Percentiles rank a stretch among this genome's conserved stretches.
These are phyloP conservation scores for Penaeus japonicus DNA, from an alignment of 1,140 invertebrate genomes.

Conservation along the genomic window DNA sequence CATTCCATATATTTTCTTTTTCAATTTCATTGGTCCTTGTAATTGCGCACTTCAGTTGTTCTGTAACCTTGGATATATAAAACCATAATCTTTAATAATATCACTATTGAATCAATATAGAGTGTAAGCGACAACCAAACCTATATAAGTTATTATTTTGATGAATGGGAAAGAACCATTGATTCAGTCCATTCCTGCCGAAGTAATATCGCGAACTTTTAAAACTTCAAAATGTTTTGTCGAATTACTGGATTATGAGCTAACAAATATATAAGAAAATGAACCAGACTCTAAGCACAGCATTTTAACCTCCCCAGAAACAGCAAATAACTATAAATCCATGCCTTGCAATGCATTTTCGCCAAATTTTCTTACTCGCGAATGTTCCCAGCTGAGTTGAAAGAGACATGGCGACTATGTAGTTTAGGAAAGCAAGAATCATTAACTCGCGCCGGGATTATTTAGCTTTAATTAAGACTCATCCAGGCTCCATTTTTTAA, in stretches of 20 bases:
- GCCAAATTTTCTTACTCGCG: background rate
- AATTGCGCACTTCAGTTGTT: too few species aligned
- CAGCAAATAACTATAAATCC: background rate
- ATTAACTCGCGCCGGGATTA: background rate
- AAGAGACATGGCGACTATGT: slow-evolving; percentile 42
- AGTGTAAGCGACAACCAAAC: too few species aligned
- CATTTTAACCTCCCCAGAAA: background rate
- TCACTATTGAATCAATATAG: too few species aligned
- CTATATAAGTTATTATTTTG: background rate
- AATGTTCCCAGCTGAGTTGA: slow-evolving; percentile 34
- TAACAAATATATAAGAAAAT: too few species aligned
- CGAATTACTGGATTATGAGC: too few species aligned
- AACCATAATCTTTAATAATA: too few species aligned
- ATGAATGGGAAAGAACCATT: background rate
- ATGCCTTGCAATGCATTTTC: too few species aligned
- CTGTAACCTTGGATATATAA: too few species aligned
- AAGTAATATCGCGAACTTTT: slow-evolving; percentile 19
- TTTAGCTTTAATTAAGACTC: background rate
- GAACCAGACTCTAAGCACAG: too few species aligned
- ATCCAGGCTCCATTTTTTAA: background rate
- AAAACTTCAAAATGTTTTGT: background rate
- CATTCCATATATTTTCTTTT: too few species aligned
- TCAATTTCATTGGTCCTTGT: too few species aligned
- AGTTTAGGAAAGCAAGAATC: background rate
- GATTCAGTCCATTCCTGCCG: background rate